Evolutionary conservation across 2,797 vertebrate species (phyloP).

Genomic region (Carcharodon carcharias): DNA sequence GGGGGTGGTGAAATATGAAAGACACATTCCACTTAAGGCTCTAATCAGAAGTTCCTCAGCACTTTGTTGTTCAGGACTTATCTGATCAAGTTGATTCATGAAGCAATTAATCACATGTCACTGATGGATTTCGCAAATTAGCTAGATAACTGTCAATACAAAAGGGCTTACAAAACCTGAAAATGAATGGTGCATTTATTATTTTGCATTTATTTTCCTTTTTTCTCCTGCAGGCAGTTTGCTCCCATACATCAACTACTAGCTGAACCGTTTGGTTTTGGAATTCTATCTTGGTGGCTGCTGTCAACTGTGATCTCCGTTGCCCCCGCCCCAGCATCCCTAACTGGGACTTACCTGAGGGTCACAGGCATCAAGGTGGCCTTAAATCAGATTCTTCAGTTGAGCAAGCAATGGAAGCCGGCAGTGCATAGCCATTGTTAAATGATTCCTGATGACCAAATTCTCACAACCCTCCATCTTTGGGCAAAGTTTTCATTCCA

Average conservation of each 20-base stretch:
- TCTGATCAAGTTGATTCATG: not conserved
- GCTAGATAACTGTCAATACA: not conserved
- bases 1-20: not conserved
- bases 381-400: not conserved
- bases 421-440: not conserved
- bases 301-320: not conserved
- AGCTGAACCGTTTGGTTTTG: not conserved
- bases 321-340: not conserved
- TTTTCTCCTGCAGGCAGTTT: not conserved
- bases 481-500: not conserved
- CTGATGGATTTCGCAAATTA: not conserved
- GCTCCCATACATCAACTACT: not conserved
- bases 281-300: not conserved
- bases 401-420: not conserved
- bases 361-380: not conserved
- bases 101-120: not conserved
- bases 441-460: not conserved
- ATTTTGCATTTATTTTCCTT: not conserved
- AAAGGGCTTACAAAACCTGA: not conserved
- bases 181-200: not conserved
- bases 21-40: not conserved
- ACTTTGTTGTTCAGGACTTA: not conserved
- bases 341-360: not conserved
- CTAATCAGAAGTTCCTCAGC: not conserved
- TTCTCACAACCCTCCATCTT: not conserved